phyloP scores from a whole-genome alignment of 2,888 invertebrate species.

The Ectemnius continuus region DNA sequence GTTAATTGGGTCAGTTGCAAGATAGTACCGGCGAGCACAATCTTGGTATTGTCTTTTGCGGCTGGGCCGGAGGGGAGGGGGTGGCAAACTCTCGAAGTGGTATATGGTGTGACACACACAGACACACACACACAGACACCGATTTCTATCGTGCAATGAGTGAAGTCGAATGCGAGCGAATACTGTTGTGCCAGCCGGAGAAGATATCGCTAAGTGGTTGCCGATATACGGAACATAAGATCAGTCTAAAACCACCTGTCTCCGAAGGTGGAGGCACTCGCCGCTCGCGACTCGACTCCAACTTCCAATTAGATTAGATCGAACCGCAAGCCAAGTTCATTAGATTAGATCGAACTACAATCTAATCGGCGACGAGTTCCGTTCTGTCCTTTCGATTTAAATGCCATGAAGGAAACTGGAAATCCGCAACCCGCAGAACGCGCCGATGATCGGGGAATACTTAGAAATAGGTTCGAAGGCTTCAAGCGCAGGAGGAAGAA shows the following conservation, averaged over 20 bases:
- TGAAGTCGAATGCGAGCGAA: too few species aligned
- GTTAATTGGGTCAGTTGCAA: constrained; percentile 42
- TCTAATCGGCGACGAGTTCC: neutral
- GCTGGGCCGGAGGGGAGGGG: too few species aligned
- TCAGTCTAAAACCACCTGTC: constrained; percentile 71
- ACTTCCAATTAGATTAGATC: constrained; percentile 2
- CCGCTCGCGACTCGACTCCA: constrained; percentile 9
- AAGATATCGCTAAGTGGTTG: constrained; percentile 74
- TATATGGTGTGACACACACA: neutral
- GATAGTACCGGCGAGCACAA: constrained; percentile 13
- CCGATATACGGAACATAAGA: constrained; percentile 68
- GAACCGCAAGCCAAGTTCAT: neutral
- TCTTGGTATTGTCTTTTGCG: constrained; percentile 45
- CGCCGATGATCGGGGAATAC: neutral
- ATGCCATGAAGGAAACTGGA: neutral
- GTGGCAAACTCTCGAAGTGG: neutral
- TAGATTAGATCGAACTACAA: neutral
- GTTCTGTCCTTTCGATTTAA: too few species aligned
- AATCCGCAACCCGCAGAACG: neutral
- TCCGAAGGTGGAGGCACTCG: constrained; percentile 58
- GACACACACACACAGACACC: neutral
- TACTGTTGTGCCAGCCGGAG: constrained; percentile 46
- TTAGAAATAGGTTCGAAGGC: constrained; percentile 37
- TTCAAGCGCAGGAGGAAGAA: constrained; percentile 43
- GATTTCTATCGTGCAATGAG: neutral